Base-by-base conservation (phyloP, 2,797 vertebrate species). In the Margarornis squamiger region DNA sequence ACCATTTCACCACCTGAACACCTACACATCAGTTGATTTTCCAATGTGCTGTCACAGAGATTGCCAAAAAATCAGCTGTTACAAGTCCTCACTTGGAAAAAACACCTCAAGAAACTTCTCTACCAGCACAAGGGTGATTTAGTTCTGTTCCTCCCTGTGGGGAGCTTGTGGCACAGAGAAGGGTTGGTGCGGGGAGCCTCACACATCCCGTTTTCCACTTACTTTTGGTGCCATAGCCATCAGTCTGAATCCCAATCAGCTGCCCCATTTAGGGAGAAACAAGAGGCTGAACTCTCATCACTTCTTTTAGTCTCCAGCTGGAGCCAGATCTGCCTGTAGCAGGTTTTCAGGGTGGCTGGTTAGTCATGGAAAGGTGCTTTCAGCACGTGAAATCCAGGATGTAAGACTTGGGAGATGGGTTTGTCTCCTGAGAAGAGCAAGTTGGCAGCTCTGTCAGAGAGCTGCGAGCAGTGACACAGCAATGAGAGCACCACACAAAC, bases 31-130 rank as follows among this genome's bases (percentile, higher is more conserved):
- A 38, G n/a, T 18, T 26, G 10, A 20, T 55, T 59, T 32, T 46
- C 7, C 51, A 46, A 3, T 0, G 4, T 1, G 0, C 3, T 17
- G 12, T 5, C 3, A 0, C 6, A 1, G 9, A 32, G 73, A 46
- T 4, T 14, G 61, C 48, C 57, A n/a, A 74, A 62, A 30, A 20
- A 14, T 12, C 22, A 24, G 19, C 5, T 9, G 19, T 10, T 3
- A 8, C 32, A 24, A 0, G 0, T 36, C 43, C 65, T 72, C 22
- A 4, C 3, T 24, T 4, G 29, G 55, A 49, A 2, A 46, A 54
- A 75, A 26, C 19, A 9, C 27, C 49, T 4, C 1, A 1, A 55
- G 59, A 32, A 76, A 38, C 18, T 27, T 5, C 2, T 46, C 41
- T 5, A 1, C 10, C 29, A 43, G 24, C 57, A 29, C 30, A 22